A percentile compares a stretch with the other conserved stretches of the same genome.
Evolutionary conservation across 2,797 vertebrate species (phyloP).

Genomic region (Streptopelia turtur): DNA sequence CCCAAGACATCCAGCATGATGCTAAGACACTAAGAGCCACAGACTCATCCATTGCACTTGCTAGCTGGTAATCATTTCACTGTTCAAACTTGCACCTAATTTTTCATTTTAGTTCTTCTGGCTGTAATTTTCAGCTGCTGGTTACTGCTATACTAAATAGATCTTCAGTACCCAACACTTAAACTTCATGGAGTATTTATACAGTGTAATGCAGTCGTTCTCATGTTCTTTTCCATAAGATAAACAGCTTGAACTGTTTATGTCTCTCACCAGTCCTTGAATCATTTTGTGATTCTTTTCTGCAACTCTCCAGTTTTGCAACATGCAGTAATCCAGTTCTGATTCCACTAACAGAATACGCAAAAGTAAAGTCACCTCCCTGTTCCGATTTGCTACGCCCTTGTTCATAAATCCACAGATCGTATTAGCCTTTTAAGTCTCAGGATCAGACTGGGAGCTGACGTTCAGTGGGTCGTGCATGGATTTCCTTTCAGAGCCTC

Average conservation of each 20-base stretch:
- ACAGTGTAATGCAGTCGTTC: constrained; percentile 13
- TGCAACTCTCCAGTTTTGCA: constrained; percentile 7
- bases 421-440: not conserved
- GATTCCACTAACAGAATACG: not conserved
- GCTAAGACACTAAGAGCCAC: not conserved
- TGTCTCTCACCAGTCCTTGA: constrained; percentile 7
- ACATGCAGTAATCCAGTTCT: not conserved
- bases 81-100: not conserved
- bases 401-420: constrained; percentile 9
- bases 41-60: not conserved
- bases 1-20: not conserved
- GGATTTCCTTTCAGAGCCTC: constrained; percentile 3
- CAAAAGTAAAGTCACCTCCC: constrained; percentile 1
- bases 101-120: not conserved
- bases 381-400: not conserved
- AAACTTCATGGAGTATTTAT: constrained; percentile 14
- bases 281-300: constrained; percentile 28
- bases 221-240: not conserved
- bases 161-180: not conserved
- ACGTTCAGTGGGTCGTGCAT: not conserved
- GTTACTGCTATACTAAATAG: not conserved
- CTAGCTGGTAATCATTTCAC: not conserved
- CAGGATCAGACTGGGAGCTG: not conserved
- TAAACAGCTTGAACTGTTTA: constrained; percentile 54
- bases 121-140: not conserved